These are phyloP conservation scores for Hemaris fuciformis DNA, from an alignment of 2,888 invertebrate species.

Conservation along the genomic window DNA sequence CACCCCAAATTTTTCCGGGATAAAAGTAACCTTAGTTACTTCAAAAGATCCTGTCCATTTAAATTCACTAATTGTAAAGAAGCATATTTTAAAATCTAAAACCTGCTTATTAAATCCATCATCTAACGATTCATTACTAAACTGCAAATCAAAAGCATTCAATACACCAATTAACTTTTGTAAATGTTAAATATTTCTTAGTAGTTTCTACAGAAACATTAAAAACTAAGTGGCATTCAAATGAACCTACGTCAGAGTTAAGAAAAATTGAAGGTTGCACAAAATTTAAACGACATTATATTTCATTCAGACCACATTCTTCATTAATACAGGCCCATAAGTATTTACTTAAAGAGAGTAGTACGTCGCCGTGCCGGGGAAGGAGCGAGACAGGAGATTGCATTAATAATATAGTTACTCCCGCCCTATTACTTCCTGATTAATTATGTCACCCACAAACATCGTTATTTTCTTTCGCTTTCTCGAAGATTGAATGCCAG, in stretches of 20 bases:
- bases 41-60: too few species aligned
- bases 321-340: constrained; percentile 37
- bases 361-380: constrained; percentile 18
- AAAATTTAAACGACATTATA: constrained; percentile 22
- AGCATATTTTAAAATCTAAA: too few species aligned
- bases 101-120: too few species aligned
- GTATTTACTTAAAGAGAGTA: constrained; percentile 23
- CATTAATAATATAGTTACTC: constrained; percentile 46
- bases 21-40: too few species aligned
- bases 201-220: too few species aligned
- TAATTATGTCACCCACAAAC: constrained; percentile 47
- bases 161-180: too few species aligned
- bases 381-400: constrained; percentile 26
- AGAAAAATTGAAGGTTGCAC: neutral
- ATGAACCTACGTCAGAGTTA: neutral
- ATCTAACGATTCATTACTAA: too few species aligned
- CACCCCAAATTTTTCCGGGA: too few species aligned
- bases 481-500: constrained; percentile 6
- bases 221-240: too few species aligned
- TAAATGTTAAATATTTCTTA: too few species aligned
- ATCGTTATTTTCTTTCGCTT: constrained; percentile 25
- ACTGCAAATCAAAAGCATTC: too few species aligned
- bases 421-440: constrained; percentile 43
- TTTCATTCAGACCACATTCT: constrained; percentile 34
- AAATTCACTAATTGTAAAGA: too few species aligned